Base-by-base conservation (phyloP, 2,888 invertebrate genomes). In the Copidosoma aretas region DNA sequence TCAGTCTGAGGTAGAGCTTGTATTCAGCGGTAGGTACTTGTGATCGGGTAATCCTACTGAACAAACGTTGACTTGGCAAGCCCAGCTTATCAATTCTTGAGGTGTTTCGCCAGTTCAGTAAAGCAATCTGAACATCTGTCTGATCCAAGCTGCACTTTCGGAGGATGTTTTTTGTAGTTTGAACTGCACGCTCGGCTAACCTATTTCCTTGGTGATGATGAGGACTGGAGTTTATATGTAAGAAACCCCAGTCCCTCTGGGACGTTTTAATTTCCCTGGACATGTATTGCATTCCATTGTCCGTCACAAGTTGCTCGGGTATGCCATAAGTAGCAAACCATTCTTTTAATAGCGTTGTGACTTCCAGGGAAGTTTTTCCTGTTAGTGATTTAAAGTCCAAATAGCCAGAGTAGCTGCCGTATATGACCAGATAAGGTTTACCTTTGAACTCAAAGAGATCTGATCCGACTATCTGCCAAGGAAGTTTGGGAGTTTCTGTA, bases 51-150 rank as follows among this genome's bases (percentile, higher is more conserved):
- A 68, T 60, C 60, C 67, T 51, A 0, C 63, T 32, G 39, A 68
- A 70, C 25, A 73, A 56, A n/a, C 70, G 39, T 59, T 63, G 61
- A 32, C 49, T 54, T 1, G 70, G 68, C 15, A 68, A 72, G 10
- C 61, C 70, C 19, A 70, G 52, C 39, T 56, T 46, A 24, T 65
- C 46, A 39, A 63, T 61, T 3, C 66, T 69, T 1, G 73, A 71
- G 1, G 68, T 72, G 24, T 74, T 75, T 19, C 71, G 57, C 46
- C 64, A 74, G 22, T 74, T 72, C 14, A 75, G 25, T 1, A 75
- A 21, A 4, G 70, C 63, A 24, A 63, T 32, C 53, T 73, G 64
- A 1, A 67, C 49, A 43, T 76, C 75, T 58, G 70, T 69, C 1
- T 52, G 21, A 22, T 69, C 68, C 22, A 32, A 10, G 12, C 56